Conservation (phyloP, 2,797 vertebrate species). For the Crenichthys baileyi region DNA sequence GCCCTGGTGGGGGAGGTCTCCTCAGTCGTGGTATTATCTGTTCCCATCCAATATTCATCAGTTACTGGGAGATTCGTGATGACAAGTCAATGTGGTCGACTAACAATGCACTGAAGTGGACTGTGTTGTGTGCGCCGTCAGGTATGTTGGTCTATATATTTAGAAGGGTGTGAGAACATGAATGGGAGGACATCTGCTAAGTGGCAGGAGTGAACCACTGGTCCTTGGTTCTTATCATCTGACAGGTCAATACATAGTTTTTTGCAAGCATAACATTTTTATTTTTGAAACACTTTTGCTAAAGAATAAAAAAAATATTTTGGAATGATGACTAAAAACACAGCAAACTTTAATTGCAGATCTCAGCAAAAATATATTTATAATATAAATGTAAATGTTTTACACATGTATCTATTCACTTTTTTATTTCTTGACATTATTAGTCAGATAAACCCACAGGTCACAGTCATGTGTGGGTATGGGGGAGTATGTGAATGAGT, state of each 20-base stretch:
- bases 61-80: constrained; percentile 67
- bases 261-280: background rate
- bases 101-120: constrained; percentile 62
- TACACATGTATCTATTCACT: background rate
- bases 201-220: background rate
- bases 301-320: background rate
- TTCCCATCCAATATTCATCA: constrained; percentile 78
- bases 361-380: background rate
- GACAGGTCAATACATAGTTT: background rate
- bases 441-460: background rate
- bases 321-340: no score
- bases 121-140: constrained; percentile 34
- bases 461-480: constrained; percentile 14
- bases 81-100: constrained; percentile 63
- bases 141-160: constrained; percentile 25
- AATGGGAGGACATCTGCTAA: constrained; percentile 49
- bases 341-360: background rate
- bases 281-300: background rate
- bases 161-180: constrained; percentile 32
- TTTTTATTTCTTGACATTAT: background rate
- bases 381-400: background rate
- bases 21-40: constrained; percentile 64
- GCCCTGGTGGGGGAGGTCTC: constrained; percentile 62
- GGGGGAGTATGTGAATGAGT: background rate
- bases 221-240: background rate